Conservation (phyloP, 1,140 invertebrate species). For the Drosophila pectinifera region DNA sequence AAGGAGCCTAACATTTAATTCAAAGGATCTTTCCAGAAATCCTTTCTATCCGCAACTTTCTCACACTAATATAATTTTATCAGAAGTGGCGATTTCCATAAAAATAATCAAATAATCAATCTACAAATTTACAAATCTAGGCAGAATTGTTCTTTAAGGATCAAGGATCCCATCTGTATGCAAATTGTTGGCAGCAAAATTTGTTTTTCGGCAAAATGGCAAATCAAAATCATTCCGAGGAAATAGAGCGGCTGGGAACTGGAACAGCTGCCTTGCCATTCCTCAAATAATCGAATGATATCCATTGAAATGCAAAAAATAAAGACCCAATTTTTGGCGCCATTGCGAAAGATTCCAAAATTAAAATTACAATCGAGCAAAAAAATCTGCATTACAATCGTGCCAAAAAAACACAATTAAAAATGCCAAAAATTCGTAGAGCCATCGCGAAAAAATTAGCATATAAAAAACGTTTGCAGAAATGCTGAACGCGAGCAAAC, state of each 20-base stretch:
- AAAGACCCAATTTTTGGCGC: constrained; percentile 53
- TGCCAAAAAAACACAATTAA: constrained; percentile 75
- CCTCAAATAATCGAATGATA: constrained; percentile 59
- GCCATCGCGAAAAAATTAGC: constrained; percentile 61
- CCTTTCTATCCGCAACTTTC: constrained; percentile 5
- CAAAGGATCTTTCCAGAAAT: not conserved
- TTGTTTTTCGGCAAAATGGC: constrained; percentile 12
- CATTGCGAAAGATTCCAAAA: constrained; percentile 50
- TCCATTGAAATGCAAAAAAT: constrained; percentile 79
- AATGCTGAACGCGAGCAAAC: constrained; percentile 58
- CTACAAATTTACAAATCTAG: constrained; percentile 30
- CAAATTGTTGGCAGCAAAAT: constrained; percentile 42
- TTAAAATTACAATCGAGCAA: constrained; percentile 78
- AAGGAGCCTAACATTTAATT: no score
- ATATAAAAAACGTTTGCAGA: constrained; percentile 70
- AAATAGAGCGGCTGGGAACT: constrained; percentile 43
- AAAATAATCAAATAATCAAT: constrained; percentile 40
- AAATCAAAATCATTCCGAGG: constrained; percentile 21
- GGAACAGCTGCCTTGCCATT: constrained; percentile 52
- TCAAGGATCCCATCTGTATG: constrained; percentile 34
- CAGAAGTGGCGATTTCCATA: constrained; percentile 36
- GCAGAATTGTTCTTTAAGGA: constrained; percentile 12
- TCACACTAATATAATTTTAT: constrained; percentile 24
- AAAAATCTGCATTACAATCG: constrained; percentile 83
- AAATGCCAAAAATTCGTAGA: constrained; percentile 61